Base-by-base conservation (phyloP, 2,113 vertebrate genomes). In the Arizona elegans region DNA sequence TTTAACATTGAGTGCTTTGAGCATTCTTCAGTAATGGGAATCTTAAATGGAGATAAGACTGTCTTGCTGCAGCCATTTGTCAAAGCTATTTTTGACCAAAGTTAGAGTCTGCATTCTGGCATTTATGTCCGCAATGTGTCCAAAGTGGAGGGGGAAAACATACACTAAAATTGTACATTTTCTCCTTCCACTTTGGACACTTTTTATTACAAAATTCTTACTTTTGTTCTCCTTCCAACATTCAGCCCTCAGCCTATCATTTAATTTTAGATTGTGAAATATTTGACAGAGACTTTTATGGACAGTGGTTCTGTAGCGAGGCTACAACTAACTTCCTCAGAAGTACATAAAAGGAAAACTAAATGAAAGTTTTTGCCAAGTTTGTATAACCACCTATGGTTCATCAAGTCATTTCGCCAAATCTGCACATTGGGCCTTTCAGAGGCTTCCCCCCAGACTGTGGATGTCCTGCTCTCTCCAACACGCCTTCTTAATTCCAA, bases 21-120 rank as follows among this genome's bases (percentile, higher is more conserved):
- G 11, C 24, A 19, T 75, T 33, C 59, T 55, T 88, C 23, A 43
- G 23, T 92, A 24, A 88, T 38, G 23, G 70, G 58, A 38, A 12
- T 70, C 86, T 11, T 62, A 92, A 65, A 43, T 55, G 50, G 54
- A 88, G n/a, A 92, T 17, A 23, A 70, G n/a, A 47, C 21, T 5
- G 3, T 53, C 47, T 70, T 88, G 23, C 47, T 17, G 21, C 58
- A 65, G 50, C 47, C 86, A 70, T 92, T 92, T 43, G 8, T 65
- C 53, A 87, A 54, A 53, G 56, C 11, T 92, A 92, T 88, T 87
- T 92, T 87, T 92, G 53, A 86, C n/a, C 47, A 38, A 53, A 65
- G 47, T 50, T 38, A 53, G 24, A 19, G 24, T 87, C 13, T 56
- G 15, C 7, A 53, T n/a, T 92, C 47, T 53, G 19, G 6, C 87